These are phyloP conservation scores for Zaprionus lineosus DNA, from an alignment of 2,888 invertebrate genomes.

Conservation along the genomic window DNA sequence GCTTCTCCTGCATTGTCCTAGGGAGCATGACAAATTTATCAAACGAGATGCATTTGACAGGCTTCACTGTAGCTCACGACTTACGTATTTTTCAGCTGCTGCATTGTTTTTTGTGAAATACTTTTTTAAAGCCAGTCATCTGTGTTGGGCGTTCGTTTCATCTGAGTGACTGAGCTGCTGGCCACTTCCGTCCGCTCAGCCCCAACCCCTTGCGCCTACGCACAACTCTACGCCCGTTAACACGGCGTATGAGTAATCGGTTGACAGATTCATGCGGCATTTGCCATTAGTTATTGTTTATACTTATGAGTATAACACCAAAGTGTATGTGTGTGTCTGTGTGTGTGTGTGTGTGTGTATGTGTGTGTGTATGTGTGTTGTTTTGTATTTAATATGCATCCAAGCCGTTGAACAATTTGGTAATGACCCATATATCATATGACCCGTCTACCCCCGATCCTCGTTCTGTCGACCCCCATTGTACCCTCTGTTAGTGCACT, in stretches of 20 bases:
- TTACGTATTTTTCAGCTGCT: neutral
- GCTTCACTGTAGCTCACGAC: neutral
- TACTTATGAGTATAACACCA: slow-evolving; percentile 5
- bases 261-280: slow-evolving; percentile 53
- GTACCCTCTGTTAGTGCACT: slow-evolving; percentile 47
- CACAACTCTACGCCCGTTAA: slow-evolving; percentile 20
- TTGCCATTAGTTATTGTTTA: slow-evolving; percentile 63
- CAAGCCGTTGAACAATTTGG: slow-evolving; percentile 72
- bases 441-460: slow-evolving; percentile 28
- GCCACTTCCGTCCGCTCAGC: neutral
- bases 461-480: neutral
- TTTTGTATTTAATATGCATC: slow-evolving; percentile 44
- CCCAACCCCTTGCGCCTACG: no score
- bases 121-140: slow-evolving; percentile 17
- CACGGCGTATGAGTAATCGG: slow-evolving; percentile 50
- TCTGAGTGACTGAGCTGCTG: slow-evolving; percentile 22
- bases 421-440: slow-evolving; percentile 78
- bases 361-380: slow-evolving; percentile 4
- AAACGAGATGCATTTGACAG: no score
- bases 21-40: no score
- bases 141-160: slow-evolving; percentile 41
- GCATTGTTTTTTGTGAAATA: no score
- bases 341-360: neutral
- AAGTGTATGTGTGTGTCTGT: neutral
- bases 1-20: no score